Conservation (phyloP, 2,113 vertebrate species). For the Hylia prasina region DNA sequence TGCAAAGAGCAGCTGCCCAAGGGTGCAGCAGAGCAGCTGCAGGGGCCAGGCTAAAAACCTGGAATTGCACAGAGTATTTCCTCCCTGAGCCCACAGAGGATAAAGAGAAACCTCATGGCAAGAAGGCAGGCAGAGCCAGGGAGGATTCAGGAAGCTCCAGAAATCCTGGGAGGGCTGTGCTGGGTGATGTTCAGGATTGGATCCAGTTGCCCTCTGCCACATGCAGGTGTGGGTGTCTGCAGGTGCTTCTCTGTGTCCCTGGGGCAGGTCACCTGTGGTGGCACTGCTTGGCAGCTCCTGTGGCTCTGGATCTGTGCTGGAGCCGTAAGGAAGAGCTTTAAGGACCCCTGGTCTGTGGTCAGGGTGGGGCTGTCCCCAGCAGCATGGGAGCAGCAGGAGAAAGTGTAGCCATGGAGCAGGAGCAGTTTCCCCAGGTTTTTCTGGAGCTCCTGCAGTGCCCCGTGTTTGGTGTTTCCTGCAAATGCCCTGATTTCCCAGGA, state of each 20-base stretch:
- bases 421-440: not conserved
- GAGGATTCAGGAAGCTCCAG: not conserved
- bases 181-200: not conserved
- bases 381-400: not conserved
- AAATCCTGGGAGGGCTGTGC: not conserved
- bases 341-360: not conserved
- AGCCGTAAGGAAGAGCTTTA: not conserved
- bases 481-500: not conserved
- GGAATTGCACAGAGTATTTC: not conserved
- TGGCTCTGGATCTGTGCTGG: not conserved
- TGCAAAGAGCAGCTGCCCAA: not conserved
- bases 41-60: not conserved
- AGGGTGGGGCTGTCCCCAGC: not conserved
- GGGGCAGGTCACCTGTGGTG: not conserved
- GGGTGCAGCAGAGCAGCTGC: not conserved
- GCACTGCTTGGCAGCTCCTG: not conserved
- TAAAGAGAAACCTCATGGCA: not conserved
- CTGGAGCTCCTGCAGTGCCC: not conserved
- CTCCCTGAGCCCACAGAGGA: not conserved
- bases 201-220: not conserved
- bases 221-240: not conserved
- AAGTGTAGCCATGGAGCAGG: not conserved
- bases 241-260: not conserved
- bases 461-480: rapidly evolving
- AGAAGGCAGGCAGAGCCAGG: not conserved